These are phyloP conservation scores for Drosophila hawaiiensis DNA, from an alignment of 2,888 invertebrate species.

Conservation along the genomic window DNA sequence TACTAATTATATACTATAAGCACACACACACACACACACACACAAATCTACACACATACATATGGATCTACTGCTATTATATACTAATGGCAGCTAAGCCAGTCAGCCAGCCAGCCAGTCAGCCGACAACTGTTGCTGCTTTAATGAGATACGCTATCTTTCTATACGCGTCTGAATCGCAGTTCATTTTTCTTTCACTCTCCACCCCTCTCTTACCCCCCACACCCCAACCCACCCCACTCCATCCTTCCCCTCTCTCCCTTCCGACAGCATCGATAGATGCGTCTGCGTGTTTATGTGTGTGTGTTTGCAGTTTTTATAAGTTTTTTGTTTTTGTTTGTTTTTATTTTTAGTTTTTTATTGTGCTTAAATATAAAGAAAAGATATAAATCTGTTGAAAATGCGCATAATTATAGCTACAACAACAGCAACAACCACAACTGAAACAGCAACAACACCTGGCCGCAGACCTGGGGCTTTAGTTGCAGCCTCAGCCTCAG, in stretches of 20 bases:
- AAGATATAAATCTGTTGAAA: constrained; percentile 80
- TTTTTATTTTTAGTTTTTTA: constrained; percentile 58
- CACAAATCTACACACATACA: constrained; percentile 13
- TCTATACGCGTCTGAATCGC: constrained; percentile 51
- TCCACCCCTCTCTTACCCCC: not conserved
- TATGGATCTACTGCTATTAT: constrained; percentile 22
- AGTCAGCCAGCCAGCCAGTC: constrained; percentile 2
- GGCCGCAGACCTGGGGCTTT: constrained; percentile 40
- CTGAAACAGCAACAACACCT: constrained; percentile 52
- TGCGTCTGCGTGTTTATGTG: constrained; percentile 42
- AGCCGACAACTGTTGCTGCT: constrained; percentile 26
- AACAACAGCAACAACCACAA: constrained; percentile 28
- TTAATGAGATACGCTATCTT: constrained; percentile 76
- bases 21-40: constrained; percentile 26
- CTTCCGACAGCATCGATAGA: constrained; percentile 31
- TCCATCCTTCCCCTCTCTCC: not conserved
- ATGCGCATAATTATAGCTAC: constrained; percentile 67
- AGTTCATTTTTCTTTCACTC: constrained; percentile 10
- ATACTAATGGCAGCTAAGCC: constrained; percentile 36
- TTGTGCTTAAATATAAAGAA: constrained; percentile 64
- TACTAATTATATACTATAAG: constrained; percentile 81
- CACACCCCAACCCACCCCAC: too few species aligned
- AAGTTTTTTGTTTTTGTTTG: constrained; percentile 25
- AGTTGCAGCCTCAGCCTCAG: constrained; percentile 34
- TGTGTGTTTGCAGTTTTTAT: constrained; percentile 26